Conservation (phyloP, 2,113 vertebrate species). For the Panurus biarmicus region DNA sequence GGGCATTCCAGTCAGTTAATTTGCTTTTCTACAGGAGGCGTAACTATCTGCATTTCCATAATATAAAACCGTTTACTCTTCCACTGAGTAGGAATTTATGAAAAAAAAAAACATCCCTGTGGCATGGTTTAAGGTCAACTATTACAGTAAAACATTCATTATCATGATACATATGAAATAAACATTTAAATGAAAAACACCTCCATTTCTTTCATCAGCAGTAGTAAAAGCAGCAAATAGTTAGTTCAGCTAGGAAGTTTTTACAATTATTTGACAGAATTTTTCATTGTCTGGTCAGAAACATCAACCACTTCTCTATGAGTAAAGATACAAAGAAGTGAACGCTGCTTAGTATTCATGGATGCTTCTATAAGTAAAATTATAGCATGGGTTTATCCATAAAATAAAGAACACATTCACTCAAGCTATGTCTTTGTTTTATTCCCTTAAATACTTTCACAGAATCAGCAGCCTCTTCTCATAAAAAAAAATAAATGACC, state of each 20-base stretch:
- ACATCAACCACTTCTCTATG: background rate
- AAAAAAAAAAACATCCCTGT: background rate
- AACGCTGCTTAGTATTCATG: background rate
- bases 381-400: background rate
- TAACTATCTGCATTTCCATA: background rate
- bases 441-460: background rate
- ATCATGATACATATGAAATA: background rate
- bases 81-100: background rate
- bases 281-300: background rate
- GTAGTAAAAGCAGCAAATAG: background rate
- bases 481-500: background rate
- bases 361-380: background rate
- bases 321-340: background rate
- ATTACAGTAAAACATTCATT: background rate
- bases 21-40: background rate
- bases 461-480: slow-evolving; percentile 5
- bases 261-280: background rate
- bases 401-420: background rate
- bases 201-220: background rate
- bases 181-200: background rate
- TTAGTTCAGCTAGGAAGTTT: background rate
- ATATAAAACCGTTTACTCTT: background rate
- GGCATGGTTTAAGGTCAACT: background rate
- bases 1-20: background rate
- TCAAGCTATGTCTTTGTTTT: background rate